Conservation (phyloP, 2,797 vertebrate species). For the Pipistrellus kuhlii region DNA sequence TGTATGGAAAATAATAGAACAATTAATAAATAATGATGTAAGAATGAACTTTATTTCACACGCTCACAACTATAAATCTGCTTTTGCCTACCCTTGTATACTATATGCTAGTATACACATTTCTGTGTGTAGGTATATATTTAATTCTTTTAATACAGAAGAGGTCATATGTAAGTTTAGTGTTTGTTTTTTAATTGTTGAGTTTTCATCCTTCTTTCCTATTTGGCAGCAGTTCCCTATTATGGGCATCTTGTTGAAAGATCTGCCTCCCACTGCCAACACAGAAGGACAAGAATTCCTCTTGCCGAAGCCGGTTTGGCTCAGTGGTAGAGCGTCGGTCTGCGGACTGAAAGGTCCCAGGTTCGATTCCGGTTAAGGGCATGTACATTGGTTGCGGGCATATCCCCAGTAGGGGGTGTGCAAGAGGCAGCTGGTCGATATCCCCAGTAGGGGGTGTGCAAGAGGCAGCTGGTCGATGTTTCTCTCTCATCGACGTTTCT, state of each 20-base stretch:
- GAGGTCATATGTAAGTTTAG: background rate
- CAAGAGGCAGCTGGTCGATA: no score
- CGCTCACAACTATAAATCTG: background rate
- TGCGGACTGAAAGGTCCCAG: no score
- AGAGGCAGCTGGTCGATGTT: no score
- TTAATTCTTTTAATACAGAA: slow-evolving; percentile 22
- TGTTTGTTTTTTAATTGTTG: background rate
- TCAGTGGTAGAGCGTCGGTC: no score
- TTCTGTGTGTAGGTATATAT: background rate
- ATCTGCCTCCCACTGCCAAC: background rate
- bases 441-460: no score
- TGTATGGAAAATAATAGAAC: background rate
- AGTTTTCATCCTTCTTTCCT: background rate
- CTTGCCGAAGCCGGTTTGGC: no score
- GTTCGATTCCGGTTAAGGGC: no score
- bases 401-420: no score
- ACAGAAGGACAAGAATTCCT: background rate
- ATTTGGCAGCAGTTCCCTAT: background rate
- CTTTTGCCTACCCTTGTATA: background rate
- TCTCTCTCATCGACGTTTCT: no score
- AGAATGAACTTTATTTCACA: background rate
- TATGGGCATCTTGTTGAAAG: background rate
- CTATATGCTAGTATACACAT: background rate
- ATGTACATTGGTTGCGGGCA: no score
- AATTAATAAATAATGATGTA: background rate